Percentiles rank a stretch among this genome's conserved stretches.
Conservation (phyloP, 1,140 invertebrate genomes). For the Pseudomyrmex dendroicus region DNA sequence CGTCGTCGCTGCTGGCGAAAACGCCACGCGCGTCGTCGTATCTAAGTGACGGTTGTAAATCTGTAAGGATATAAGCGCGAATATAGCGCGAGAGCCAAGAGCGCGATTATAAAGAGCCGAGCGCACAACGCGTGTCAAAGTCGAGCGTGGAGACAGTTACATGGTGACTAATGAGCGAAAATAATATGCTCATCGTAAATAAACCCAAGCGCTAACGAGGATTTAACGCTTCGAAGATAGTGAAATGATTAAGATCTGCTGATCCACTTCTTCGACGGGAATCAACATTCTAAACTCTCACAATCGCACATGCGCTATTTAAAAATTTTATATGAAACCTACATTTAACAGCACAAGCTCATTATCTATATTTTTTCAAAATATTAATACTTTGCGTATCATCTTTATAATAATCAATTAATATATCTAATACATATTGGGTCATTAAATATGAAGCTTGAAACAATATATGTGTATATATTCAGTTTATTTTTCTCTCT, state of each 20-base stretch:
- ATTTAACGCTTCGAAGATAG: conserved; percentile 31
- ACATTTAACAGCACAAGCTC: too few relatives aligned
- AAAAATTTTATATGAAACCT: too few relatives aligned
- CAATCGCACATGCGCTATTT: too few relatives aligned
- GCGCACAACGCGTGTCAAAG: conserved; percentile 45
- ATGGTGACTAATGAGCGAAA: conserved; percentile 42
- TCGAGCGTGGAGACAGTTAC: conserved; percentile 41
- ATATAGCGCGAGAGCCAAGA: conserved; percentile 36
- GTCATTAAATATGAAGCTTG: too few relatives aligned
- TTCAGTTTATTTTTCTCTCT: conserved; percentile 2
- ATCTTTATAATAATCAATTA: too few relatives aligned
- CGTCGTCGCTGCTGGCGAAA: background rate
- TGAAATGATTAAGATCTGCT: conserved; percentile 21
- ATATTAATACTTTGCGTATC: too few relatives aligned
- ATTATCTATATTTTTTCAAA: too few relatives aligned
- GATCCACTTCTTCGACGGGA: background rate
- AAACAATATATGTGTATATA: too few relatives aligned
- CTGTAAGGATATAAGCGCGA: conserved; percentile 2
- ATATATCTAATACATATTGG: too few relatives aligned
- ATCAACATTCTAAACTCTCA: background rate
- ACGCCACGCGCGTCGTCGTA: background rate
- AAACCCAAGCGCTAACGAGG: conserved; percentile 9
- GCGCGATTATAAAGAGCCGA: conserved; percentile 40
- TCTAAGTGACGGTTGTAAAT: conserved; percentile 33
- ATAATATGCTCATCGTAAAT: conserved; percentile 42